Conservation (phyloP, 2,888 invertebrate genomes). For the Enchytraeus crypticus region DNA sequence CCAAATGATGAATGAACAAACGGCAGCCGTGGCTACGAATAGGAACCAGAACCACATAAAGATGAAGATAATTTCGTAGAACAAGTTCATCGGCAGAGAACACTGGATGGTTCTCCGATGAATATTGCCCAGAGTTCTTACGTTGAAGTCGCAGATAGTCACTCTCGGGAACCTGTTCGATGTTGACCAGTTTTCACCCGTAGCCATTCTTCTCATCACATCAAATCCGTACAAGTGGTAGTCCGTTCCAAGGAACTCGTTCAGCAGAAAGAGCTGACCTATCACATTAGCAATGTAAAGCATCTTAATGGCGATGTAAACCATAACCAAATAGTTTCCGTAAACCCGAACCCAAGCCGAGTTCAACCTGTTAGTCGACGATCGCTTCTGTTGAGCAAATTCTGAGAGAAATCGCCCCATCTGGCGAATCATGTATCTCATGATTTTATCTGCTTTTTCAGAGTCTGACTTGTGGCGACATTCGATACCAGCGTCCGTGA, state of each 20-base stretch:
- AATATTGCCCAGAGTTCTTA: constrained; percentile 46
- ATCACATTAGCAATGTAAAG: constrained; percentile 49
- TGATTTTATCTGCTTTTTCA: constrained; percentile 32
- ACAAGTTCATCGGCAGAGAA: constrained; percentile 37
- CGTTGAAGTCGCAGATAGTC: constrained; percentile 46
- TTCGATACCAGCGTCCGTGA: constrained; percentile 24
- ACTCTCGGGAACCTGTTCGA: constrained; percentile 40
- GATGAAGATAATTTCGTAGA: constrained; percentile 45
- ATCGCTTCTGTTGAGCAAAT: constrained; percentile 36
- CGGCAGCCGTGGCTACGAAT: constrained; percentile 47
- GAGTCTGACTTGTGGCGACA: constrained; percentile 17
- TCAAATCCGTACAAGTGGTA: constrained; percentile 49
- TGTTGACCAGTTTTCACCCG: constrained; percentile 13
- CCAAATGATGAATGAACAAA: constrained; percentile 49
- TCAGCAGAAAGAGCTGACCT: constrained; percentile 50
- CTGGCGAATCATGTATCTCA: constrained; percentile 36
- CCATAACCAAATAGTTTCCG: constrained; percentile 50
- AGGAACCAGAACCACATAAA: constrained; percentile 54
- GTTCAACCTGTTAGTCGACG: constrained; percentile 17
- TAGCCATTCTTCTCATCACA: constrained; percentile 32
- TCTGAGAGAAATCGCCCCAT: constrained; percentile 49
- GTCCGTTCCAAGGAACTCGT: constrained; percentile 49
- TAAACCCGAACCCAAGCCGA: constrained; percentile 38
- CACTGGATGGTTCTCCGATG: constrained; percentile 49
- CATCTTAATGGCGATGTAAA: constrained; percentile 43